phyloP scores from a whole-genome alignment of 2,888 invertebrate species.

The Azorinus chamasolen region DNA sequence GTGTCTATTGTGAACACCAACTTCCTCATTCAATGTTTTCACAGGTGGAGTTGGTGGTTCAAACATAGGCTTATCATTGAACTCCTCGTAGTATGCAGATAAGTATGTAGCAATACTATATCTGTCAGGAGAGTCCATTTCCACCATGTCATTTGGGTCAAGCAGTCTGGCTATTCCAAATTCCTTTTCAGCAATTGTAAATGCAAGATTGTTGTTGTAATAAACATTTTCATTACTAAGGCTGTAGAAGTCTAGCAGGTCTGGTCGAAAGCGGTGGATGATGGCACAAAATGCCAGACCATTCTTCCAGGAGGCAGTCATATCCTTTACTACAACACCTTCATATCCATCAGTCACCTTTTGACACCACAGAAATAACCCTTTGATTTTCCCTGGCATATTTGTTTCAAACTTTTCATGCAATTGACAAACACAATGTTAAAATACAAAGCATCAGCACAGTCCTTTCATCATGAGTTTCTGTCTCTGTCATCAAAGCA shows the following conservation, averaged over 20 bases:
- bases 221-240: slow-evolving; percentile 51
- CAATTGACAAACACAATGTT: too few relatives aligned
- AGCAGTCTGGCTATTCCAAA: slow-evolving; percentile 50
- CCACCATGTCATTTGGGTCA: slow-evolving; percentile 58
- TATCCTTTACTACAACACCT: slow-evolving; percentile 45
- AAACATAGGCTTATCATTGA: slow-evolving; percentile 52
- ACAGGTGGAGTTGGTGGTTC: slow-evolving; percentile 44
- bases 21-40: background rate
- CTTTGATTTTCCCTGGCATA: slow-evolving; percentile 63
- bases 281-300: slow-evolving; percentile 62
- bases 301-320: slow-evolving; percentile 63
- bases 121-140: slow-evolving; percentile 53
- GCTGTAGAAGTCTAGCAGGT: slow-evolving; percentile 56
- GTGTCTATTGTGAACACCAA: too few relatives aligned
- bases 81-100: slow-evolving; percentile 53
- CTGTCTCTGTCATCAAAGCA: too few relatives aligned
- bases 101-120: slow-evolving; percentile 60
- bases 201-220: slow-evolving; percentile 58
- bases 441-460: too few relatives aligned
- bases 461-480: too few relatives aligned
- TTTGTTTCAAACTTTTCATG: background rate
- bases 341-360: slow-evolving; percentile 54
- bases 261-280: slow-evolving; percentile 57
- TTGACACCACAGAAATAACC: slow-evolving; percentile 55
- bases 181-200: slow-evolving; percentile 50